Conservation (phyloP, 2,113 vertebrate species). For the Cochlearius cochlearius region DNA sequence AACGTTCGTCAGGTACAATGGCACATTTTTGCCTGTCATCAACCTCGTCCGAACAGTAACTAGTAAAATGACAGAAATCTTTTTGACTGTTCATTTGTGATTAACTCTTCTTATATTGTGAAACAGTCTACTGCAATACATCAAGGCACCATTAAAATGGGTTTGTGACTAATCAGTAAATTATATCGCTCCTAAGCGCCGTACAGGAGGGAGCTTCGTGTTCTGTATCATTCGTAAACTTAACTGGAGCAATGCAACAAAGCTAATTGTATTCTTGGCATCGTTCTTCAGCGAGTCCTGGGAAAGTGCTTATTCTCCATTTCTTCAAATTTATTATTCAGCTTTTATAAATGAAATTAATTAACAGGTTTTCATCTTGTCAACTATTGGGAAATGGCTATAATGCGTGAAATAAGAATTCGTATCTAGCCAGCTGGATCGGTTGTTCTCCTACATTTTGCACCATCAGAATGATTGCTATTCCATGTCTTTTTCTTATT, state of each 20-base stretch:
- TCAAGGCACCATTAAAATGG: not conserved
- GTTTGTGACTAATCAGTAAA: not conserved
- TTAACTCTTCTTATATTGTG: not conserved
- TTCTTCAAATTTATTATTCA: not conserved
- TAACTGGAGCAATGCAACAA: not conserved
- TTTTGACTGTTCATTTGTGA: not conserved
- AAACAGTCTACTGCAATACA: not conserved
- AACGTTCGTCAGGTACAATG: not conserved
- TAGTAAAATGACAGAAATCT: not conserved
- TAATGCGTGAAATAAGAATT: not conserved
- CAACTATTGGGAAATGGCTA: not conserved
- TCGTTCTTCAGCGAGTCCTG: not conserved
- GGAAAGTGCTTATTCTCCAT: not conserved
- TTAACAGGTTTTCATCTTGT: not conserved
- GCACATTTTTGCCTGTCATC: not conserved
- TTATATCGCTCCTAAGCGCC: not conserved
- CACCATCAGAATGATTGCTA: not conserved
- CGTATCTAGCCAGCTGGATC: not conserved
- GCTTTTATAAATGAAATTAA: not conserved
- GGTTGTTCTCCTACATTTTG: not conserved
- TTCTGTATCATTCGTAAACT: not conserved
- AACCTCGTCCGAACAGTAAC: not conserved
- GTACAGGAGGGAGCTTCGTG: not conserved
- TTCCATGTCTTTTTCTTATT: not conserved
- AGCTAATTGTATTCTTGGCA: not conserved